Conservation (phyloP, 2,113 vertebrate genomes). For the Leptobrachium leishanense region DNA sequence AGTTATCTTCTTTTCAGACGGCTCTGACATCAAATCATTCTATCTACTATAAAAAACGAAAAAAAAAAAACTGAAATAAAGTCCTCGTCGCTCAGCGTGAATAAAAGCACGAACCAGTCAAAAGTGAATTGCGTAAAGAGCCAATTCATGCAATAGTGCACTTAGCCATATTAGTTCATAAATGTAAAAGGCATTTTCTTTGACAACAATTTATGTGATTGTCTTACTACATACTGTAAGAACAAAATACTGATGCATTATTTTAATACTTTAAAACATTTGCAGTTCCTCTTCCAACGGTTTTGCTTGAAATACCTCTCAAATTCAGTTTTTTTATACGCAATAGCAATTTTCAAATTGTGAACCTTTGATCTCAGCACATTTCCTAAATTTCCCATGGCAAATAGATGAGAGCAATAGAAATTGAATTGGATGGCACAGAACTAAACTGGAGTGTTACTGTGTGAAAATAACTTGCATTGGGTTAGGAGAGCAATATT, state of each 20-base stretch:
- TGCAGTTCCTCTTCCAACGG: conserved; percentile 19
- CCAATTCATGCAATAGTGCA: conserved; percentile 56
- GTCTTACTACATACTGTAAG: conserved; percentile 55
- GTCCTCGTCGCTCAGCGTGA: not conserved
- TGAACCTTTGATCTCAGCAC: not conserved
- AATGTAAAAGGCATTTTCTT: conserved; percentile 67
- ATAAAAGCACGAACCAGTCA: not conserved
- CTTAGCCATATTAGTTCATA: conserved; percentile 70
- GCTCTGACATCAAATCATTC: too few species aligned
- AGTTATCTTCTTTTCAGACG: too few species aligned
- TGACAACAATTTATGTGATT: conserved; percentile 60
- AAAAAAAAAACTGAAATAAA: not conserved
- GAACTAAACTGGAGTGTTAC: not conserved
- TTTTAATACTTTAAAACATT: conserved; percentile 59
- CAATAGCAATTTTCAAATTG: conserved; percentile 15
- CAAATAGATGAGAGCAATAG: not conserved
- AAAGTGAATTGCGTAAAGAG: conserved; percentile 50
- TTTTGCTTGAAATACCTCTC: not conserved
- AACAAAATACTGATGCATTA: conserved; percentile 44
- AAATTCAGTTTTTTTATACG: not conserved
- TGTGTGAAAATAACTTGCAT: too few species aligned
- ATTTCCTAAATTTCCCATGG: conserved; percentile 1
- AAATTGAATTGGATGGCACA: not conserved
- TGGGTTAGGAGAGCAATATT: too few species aligned
- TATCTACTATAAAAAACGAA: not conserved